Conservation (phyloP, 2,888 invertebrate genomes). For the Acleris emargana region DNA sequence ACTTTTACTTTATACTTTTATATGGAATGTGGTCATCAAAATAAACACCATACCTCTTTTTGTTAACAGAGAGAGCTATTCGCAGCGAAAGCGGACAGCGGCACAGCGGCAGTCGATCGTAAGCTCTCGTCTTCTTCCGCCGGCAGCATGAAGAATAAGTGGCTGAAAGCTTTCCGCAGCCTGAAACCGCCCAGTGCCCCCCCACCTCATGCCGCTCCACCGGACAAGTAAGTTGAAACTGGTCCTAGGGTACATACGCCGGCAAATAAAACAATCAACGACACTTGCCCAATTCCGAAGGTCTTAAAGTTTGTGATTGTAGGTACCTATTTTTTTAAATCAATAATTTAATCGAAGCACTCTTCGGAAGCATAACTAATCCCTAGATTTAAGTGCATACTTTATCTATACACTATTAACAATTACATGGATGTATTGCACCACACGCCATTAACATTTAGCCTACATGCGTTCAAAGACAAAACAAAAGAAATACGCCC, state of each 20-base stretch:
- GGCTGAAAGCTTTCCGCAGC: constrained; percentile 98
- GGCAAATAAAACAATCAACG: background rate
- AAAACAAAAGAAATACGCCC: constrained; percentile 22
- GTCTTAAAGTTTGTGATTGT: background rate
- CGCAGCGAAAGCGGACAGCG: constrained; percentile 89
- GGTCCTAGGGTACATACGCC: background rate
- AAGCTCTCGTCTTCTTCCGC: constrained; percentile 94
- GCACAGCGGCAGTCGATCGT: constrained; percentile 88
- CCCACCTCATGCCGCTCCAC: constrained; percentile 73
- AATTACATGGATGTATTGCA: constrained; percentile 4
- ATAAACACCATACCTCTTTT: constrained; percentile 37
- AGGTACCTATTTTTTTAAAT: background rate
- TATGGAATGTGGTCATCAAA: background rate
- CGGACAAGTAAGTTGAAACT: constrained; percentile 70
- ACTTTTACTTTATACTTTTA: too few species aligned
- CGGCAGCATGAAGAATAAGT: constrained; percentile 97
- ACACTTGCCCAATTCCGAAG: background rate
- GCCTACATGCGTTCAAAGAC: constrained; percentile 21
- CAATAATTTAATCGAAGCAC: too few species aligned
- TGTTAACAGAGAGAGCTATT: constrained; percentile 92
- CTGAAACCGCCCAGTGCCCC: constrained; percentile 91
- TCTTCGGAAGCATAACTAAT: too few species aligned
- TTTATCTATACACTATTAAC: background rate
- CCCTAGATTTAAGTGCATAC: constrained; percentile 3
- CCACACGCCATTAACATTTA: constrained; percentile 23